Conservation (phyloP, 1,140 invertebrate species). For the Homalodisca vitripennis region DNA sequence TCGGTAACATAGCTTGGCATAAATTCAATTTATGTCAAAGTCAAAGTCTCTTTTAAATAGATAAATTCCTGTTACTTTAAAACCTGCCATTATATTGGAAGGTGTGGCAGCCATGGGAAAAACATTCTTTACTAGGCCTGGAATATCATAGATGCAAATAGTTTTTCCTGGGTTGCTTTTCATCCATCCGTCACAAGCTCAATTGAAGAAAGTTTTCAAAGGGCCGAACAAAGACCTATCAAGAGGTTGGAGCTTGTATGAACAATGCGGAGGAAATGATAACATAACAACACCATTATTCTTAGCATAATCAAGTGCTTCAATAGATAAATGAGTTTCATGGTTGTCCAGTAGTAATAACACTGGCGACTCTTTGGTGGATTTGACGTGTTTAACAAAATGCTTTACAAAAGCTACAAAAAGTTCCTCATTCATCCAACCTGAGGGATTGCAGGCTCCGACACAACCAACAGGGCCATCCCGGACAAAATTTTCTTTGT, state of each 20-base stretch:
- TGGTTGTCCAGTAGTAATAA: conserved; percentile 42
- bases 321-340: conserved; percentile 35
- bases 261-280: conserved; percentile 31
- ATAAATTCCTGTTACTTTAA: conserved; percentile 43
- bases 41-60: conserved; percentile 46
- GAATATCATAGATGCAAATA: conserved; percentile 45
- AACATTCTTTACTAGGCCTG: conserved; percentile 39
- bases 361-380: conserved; percentile 30
- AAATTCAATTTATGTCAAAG: conserved; percentile 48
- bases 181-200: conserved; percentile 43
- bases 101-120: conserved; percentile 40
- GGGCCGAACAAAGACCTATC: conserved; percentile 43
- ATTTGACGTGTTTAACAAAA: conserved; percentile 43
- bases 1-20: conserved; percentile 45
- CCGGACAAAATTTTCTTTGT: conserved; percentile 41
- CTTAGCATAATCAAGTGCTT: conserved; percentile 40
- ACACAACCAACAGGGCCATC: conserved; percentile 46
- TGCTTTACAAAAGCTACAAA: conserved; percentile 49
- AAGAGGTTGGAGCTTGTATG: conserved; percentile 47
- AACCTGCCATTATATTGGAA: too few relatives aligned
- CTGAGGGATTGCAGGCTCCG: too few relatives aligned
- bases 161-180: conserved; percentile 40
- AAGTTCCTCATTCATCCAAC: conserved; percentile 51
- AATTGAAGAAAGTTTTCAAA: conserved; percentile 43
- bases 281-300: conserved; percentile 42